Evolutionary conservation across 2,888 invertebrate species (phyloP).

Genomic region (Cataglyphis altisquamis): DNA sequence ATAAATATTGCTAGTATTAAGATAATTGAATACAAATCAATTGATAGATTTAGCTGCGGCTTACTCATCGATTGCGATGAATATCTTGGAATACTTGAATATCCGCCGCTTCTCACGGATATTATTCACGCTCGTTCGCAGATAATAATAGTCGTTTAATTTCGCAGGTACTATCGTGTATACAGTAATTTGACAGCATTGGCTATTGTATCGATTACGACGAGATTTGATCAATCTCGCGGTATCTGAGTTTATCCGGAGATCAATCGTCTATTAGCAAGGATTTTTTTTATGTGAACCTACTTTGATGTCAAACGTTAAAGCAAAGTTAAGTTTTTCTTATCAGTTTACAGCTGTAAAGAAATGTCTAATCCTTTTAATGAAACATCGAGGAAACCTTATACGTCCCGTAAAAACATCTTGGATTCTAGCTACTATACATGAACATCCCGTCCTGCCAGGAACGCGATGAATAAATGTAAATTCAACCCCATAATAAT

Average conservation of each 20-base stretch:
- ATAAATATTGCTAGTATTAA: background rate
- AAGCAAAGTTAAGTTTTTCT: background rate
- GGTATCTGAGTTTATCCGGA: constrained; percentile 10
- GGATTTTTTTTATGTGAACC: constrained; percentile 3
- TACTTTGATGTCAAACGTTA: background rate
- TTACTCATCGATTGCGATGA: constrained; percentile 12
- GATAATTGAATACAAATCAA: constrained; percentile 28
- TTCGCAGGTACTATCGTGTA: background rate
- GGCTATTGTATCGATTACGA: constrained; percentile 30
- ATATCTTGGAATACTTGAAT: constrained; percentile 22
- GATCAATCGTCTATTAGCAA: constrained; percentile 9
- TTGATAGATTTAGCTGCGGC: background rate
- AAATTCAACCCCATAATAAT: constrained; percentile 83
- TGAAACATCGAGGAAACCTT: constrained; percentile 66
- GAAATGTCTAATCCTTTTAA: constrained; percentile 27
- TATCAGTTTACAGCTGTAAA: background rate
- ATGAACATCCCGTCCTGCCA: constrained; percentile 69
- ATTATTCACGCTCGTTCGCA: background rate
- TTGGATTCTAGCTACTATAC: constrained; percentile 75
- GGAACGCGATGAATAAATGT: constrained; percentile 83
- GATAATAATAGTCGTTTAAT: constrained; percentile 36
- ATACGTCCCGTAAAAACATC: constrained; percentile 74
- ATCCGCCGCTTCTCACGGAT: constrained; percentile 18
- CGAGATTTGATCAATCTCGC: constrained; percentile 24
- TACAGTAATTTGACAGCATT: background rate